phyloP scores from a whole-genome alignment of 2,797 vertebrate species.

The Sebastes kiyomatsui region DNA sequence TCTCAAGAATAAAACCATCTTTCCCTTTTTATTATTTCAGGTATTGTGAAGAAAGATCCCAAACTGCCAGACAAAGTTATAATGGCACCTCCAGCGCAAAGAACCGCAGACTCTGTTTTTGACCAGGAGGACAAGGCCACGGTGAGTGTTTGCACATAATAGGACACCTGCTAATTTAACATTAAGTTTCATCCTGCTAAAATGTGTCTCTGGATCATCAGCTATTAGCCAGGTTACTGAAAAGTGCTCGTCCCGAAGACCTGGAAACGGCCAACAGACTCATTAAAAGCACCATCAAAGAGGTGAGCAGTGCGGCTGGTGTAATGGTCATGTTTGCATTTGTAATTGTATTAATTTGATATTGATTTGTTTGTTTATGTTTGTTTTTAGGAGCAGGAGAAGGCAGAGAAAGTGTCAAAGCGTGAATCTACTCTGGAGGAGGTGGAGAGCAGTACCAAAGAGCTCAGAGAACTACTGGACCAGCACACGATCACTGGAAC shows the following conservation, averaged over 20 bases:
- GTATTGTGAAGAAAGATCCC: slow-evolving; percentile 90
- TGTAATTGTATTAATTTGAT: background rate
- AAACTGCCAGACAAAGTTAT: slow-evolving; percentile 83
- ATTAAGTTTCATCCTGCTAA: background rate
- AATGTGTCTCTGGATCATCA: slow-evolving; percentile 52
- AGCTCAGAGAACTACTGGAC: slow-evolving; percentile 80
- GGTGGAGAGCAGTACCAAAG: slow-evolving; percentile 79
- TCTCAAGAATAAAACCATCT: background rate
- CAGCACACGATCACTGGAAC: slow-evolving; percentile 46
- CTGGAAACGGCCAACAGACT: slow-evolving; percentile 91
- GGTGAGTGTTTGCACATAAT: slow-evolving; percentile 64
- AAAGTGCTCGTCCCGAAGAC: slow-evolving; percentile 86
- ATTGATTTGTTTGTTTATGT: background rate
- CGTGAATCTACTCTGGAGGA: slow-evolving; percentile 81
- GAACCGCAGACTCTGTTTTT: slow-evolving; percentile 87
- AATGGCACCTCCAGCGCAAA: slow-evolving; percentile 87
- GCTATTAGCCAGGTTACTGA: slow-evolving; percentile 88
- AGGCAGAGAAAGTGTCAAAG: slow-evolving; percentile 82
- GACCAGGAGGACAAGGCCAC: slow-evolving; percentile 91
- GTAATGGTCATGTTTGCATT: background rate
- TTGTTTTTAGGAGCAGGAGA: slow-evolving; percentile 87
- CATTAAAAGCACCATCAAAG: slow-evolving; percentile 89
- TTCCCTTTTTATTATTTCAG: slow-evolving; percentile 62
- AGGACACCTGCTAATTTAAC: background rate
- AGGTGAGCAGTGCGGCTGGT: slow-evolving; percentile 77